A percentile compares a stretch with the other conserved stretches of the same genome.
phyloP scores from a whole-genome alignment of 2,113 vertebrate genomes.

The Paraplagusia blochii region DNA sequence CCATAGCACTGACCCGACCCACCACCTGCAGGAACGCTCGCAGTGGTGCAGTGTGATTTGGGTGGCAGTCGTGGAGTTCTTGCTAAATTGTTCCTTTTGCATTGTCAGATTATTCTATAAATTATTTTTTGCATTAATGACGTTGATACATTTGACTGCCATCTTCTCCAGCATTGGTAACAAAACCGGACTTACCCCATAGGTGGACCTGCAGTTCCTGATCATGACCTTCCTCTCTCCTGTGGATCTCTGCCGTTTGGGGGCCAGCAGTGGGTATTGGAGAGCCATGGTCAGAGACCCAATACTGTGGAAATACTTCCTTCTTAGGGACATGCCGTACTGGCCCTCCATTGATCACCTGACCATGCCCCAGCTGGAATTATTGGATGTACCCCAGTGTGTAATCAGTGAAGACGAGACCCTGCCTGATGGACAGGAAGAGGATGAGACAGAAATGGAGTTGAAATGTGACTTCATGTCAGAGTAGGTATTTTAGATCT shows the following conservation, averaged over 20 bases:
- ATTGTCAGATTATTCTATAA: too few relatives aligned
- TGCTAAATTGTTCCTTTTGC: too few relatives aligned
- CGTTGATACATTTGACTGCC: too few relatives aligned
- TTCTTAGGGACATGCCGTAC: conserved; percentile 81
- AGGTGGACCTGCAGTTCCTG: conserved; percentile 86
- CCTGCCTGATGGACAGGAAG: conserved; percentile 49
- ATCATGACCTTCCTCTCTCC: conserved; percentile 89
- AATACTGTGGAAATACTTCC: conserved; percentile 87
- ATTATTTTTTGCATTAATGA: too few relatives aligned
- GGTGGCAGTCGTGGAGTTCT: too few relatives aligned
- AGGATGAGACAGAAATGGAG: conserved; percentile 20
- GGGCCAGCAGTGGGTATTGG: conserved; percentile 87
- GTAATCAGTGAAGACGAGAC: conserved; percentile 64
- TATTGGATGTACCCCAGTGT: conserved; percentile 68
- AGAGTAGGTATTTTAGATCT: conserved; percentile 72
- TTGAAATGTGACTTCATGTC: conserved; percentile 83
- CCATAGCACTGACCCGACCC: too few relatives aligned
- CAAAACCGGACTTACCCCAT: background rate
- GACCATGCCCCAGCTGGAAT: conserved; percentile 81
- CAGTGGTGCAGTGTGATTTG: too few relatives aligned
- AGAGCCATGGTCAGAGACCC: conserved; percentile 83
- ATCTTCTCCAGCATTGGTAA: background rate
- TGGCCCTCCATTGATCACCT: conserved; percentile 88
- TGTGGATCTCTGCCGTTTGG: conserved; percentile 84
- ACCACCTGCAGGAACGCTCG: too few relatives aligned